phyloP scores from a whole-genome alignment of 2,888 invertebrate species.

The Philonicus albiceps region DNA sequence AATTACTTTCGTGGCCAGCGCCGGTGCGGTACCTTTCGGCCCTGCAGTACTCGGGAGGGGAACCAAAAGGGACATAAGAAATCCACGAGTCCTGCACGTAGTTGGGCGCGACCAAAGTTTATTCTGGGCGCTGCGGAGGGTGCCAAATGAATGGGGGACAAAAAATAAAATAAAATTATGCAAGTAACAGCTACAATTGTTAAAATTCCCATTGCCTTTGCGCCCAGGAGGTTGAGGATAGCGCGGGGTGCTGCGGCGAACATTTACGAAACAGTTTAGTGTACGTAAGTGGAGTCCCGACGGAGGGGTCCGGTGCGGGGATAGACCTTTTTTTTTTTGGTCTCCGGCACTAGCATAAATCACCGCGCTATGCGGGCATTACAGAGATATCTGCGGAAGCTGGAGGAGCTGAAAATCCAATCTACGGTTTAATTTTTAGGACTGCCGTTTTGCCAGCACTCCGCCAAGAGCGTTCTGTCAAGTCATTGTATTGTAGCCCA shows the following conservation, averaged over 20 bases:
- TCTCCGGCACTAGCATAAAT: slow-evolving; percentile 26
- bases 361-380: slow-evolving; percentile 23
- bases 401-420: slow-evolving; percentile 37
- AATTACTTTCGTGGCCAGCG: slow-evolving; percentile 15
- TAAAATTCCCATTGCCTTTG: slow-evolving; percentile 29
- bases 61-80: not conserved
- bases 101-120: slow-evolving; percentile 27
- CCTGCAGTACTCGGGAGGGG: not conserved
- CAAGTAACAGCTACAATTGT: slow-evolving; percentile 41
- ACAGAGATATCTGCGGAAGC: slow-evolving; percentile 22
- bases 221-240: not conserved
- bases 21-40: not conserved
- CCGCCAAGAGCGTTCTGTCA: slow-evolving; percentile 34
- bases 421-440: slow-evolving; percentile 41
- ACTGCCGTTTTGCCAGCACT: slow-evolving; percentile 20
- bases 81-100: not conserved
- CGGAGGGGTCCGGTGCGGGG: not conserved
- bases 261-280: slow-evolving; percentile 38
- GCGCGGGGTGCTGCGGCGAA: not conserved
- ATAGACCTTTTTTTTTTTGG: slow-evolving; percentile 8
- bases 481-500: slow-evolving; percentile 30
- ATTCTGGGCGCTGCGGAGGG: not conserved
- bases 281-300: slow-evolving; percentile 13
- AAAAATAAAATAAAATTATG: too few species aligned
- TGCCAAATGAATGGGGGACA: slow-evolving; percentile 35